A percentile compares a stretch with the other conserved stretches of the same genome.
Conservation (phyloP, 2,797 vertebrate genomes). For the Eulemur albifrons region DNA sequence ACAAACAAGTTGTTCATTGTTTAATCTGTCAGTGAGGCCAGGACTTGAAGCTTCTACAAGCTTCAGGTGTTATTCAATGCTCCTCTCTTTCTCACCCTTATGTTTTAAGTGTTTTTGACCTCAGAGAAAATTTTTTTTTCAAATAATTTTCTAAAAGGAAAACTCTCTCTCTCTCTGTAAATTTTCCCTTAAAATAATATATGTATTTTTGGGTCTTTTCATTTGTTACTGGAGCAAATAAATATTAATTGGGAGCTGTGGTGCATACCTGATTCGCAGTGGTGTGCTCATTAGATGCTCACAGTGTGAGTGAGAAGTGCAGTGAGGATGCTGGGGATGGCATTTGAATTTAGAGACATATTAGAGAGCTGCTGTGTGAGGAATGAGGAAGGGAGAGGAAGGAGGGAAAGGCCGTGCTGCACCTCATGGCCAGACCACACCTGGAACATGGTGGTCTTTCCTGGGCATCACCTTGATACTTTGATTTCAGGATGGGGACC, state of each 20-base stretch:
- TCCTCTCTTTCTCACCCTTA: neutral
- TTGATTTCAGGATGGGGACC: neutral
- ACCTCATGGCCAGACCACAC: neutral
- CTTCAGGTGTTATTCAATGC: slow-evolving; percentile 57
- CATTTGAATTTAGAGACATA: neutral
- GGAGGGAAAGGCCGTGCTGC: too few species aligned
- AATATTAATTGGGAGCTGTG: slow-evolving; percentile 43
- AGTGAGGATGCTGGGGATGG: neutral
- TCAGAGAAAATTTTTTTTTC: neutral
- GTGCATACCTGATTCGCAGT: slow-evolving; percentile 12
- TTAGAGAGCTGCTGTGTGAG: neutral
- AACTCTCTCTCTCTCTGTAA: neutral
- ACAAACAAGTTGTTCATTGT: slow-evolving; percentile 76
- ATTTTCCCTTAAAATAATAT: slow-evolving; percentile 23
- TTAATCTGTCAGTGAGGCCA: slow-evolving; percentile 56
- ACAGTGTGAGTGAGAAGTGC: neutral
- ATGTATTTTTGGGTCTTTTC: neutral
- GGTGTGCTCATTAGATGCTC: slow-evolving; percentile 44
- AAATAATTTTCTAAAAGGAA: slow-evolving; percentile 35
- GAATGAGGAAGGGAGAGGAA: neutral
- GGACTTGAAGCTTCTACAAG: slow-evolving; percentile 39
- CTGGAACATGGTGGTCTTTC: neutral
- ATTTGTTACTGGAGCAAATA: neutral
- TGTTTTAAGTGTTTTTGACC: slow-evolving; percentile 22
- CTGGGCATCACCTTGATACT: neutral